Conservation (phyloP, 2,113 vertebrate species). For the Tragelaphus scriptus region DNA sequence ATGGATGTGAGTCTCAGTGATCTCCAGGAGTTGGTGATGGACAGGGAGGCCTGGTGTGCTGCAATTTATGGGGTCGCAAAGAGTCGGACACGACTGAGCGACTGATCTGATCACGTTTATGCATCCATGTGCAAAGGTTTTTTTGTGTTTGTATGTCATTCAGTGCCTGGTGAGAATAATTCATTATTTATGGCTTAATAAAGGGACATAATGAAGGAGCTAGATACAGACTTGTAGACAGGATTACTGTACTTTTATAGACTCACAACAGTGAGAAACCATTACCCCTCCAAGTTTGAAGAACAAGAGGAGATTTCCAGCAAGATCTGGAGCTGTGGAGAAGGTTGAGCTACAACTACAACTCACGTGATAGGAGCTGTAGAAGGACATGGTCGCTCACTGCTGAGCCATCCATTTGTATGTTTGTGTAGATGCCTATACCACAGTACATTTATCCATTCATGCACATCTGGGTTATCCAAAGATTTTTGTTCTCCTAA, state of each 20-base stretch:
- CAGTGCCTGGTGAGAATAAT: background rate
- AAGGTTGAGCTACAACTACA: background rate
- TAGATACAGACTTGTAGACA: background rate
- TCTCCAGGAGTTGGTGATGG: too few relatives aligned
- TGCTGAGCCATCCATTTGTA: background rate
- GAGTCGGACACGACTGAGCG: too few relatives aligned
- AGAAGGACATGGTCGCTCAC: background rate
- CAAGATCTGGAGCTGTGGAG: background rate
- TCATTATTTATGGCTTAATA: background rate
- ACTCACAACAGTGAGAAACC: background rate
- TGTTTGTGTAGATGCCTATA: background rate
- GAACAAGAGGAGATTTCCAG: background rate
- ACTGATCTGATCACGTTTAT: background rate
- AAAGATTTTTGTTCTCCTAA: slow-evolving; percentile 25
- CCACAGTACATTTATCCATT: background rate
- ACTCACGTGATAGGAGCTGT: background rate
- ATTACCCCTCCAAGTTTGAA: background rate
- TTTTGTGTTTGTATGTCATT: background rate
- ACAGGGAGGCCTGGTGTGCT: too few relatives aligned
- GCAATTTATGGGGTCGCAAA: too few relatives aligned
- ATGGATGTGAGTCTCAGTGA: too few relatives aligned
- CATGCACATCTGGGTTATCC: background rate
- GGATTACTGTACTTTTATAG: background rate
- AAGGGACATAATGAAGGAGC: background rate
- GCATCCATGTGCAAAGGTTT: background rate